These are phyloP conservation scores for Cephonodes hylas DNA, from an alignment of 2,888 invertebrate species.

Conservation along the genomic window DNA sequence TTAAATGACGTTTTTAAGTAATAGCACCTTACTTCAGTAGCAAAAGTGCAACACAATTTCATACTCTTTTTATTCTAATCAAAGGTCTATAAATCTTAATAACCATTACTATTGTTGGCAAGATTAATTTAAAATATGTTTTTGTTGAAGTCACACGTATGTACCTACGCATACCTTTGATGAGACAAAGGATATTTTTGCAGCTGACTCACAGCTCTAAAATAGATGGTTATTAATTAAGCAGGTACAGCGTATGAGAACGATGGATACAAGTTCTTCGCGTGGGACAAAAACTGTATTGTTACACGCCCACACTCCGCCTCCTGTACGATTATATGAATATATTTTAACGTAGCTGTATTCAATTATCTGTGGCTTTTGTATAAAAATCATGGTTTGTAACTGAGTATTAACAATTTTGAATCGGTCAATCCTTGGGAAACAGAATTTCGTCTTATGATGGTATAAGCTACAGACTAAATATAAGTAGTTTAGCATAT, in stretches of 20 bases:
- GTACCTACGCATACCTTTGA: background rate
- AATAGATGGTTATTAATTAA: slow-evolving; percentile 3
- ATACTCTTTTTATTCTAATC: background rate
- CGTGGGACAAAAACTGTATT: slow-evolving; percentile 1
- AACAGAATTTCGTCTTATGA: no score
- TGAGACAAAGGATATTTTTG: background rate
- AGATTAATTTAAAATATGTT: background rate
- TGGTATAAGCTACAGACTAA: no score
- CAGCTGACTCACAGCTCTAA: background rate
- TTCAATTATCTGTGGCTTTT: background rate
- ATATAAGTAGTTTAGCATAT: no score
- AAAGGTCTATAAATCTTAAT: background rate
- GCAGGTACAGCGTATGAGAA: background rate
- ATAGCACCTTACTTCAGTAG: no score
- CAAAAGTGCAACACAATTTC: background rate
- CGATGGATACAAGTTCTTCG: background rate
- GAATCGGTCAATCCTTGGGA: no score
- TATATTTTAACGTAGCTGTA: background rate
- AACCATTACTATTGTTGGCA: background rate
- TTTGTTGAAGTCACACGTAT: background rate
- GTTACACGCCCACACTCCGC: slow-evolving; percentile 1
- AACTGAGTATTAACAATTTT: background rate
- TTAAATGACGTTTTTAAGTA: no score
- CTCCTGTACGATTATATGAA: background rate
- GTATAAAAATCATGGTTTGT: background rate